A percentile compares a stretch with the other conserved stretches of the same genome.
Evolutionary conservation across 2,113 vertebrate genomes (phyloP).

Genomic region (Hippoglossus stenolepis): DNA sequence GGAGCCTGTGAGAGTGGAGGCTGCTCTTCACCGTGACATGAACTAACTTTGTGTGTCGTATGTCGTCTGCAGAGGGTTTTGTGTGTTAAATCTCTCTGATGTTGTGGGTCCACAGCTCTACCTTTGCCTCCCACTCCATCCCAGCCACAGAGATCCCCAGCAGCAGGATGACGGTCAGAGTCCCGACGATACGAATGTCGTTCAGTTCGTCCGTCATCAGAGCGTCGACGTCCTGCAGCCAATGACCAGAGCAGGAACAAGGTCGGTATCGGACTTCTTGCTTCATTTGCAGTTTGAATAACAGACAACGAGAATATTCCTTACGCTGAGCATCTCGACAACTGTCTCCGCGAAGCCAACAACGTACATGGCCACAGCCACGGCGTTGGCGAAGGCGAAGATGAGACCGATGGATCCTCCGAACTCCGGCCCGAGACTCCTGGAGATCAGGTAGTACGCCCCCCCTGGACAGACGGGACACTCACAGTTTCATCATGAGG

Average conservation of each 20-base stretch:
- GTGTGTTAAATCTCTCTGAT: neutral
- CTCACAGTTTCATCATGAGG: too few species aligned
- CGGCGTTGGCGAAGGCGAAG: constrained; percentile 97
- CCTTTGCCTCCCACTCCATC: constrained; percentile 99
- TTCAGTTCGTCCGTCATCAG: constrained; percentile 94
- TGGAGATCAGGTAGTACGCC: constrained; percentile 97
- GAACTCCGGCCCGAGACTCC: constrained; percentile 96
- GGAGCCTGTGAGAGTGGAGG: too few species aligned
- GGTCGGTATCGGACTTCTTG: accelerated
- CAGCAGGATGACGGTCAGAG: constrained; percentile 92
- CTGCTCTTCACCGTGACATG: too few species aligned
- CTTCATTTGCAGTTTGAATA: accelerated
- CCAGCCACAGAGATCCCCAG: constrained; percentile 96
- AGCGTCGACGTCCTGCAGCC: constrained; percentile 87
- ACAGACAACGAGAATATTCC: constrained; percentile 15
- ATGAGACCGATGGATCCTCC: constrained; percentile 97
- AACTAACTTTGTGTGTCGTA: too few species aligned
- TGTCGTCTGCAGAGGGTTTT: too few species aligned
- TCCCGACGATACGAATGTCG: constrained; percentile 96
- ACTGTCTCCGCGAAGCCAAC: constrained; percentile 98
- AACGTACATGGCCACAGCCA: constrained; percentile 98
- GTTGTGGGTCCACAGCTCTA: constrained; percentile 50
- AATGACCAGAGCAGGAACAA: neutral
- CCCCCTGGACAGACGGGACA: constrained; percentile 79
- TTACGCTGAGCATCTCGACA: constrained; percentile 94